Evolutionary conservation across 2,797 vertebrate species (phyloP).

Genomic region (Pampus argenteus): DNA sequence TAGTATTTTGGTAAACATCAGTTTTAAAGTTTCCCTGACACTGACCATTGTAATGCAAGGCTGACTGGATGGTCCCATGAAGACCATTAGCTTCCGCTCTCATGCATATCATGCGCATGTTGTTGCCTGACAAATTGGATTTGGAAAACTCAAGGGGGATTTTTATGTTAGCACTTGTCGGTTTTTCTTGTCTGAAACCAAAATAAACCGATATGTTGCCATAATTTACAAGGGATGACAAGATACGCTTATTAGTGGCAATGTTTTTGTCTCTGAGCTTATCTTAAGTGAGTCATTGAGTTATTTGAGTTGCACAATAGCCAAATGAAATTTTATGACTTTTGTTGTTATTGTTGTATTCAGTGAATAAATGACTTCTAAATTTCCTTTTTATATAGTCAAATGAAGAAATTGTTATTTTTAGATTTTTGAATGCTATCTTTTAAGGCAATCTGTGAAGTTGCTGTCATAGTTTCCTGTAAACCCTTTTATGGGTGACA

Average conservation of each 20-base stretch:
- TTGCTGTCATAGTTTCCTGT: slow-evolving; percentile 44
- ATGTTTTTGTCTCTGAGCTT: slow-evolving; percentile 30
- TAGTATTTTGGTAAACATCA: no score
- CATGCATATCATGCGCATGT: slow-evolving; percentile 72
- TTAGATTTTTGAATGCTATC: not conserved
- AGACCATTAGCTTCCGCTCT: slow-evolving; percentile 65
- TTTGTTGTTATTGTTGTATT: slow-evolving; percentile 13
- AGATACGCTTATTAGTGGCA: slow-evolving; percentile 33
- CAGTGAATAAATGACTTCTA: slow-evolving; percentile 1
- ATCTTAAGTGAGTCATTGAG: slow-evolving; percentile 34
- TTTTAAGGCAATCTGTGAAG: not conserved
- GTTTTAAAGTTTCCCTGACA: no score
- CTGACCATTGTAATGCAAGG: slow-evolving; percentile 37
- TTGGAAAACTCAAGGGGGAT: slow-evolving; percentile 54
- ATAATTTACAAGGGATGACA: slow-evolving; percentile 36
- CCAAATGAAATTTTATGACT: slow-evolving; percentile 22
- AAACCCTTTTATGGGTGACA: slow-evolving; percentile 26
- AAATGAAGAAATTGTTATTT: slow-evolving; percentile 3
- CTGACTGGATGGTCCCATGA: slow-evolving; percentile 71
- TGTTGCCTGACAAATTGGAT: slow-evolving; percentile 74
- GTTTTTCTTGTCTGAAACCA: slow-evolving; percentile 37
- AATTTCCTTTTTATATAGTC: not conserved
- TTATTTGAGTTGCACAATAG: slow-evolving; percentile 33
- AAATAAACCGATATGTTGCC: slow-evolving; percentile 30
- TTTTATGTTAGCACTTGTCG: slow-evolving; percentile 44